Base-by-base conservation (phyloP, 23 tunicate genomes). In the Phallusia fumigata region DNA sequence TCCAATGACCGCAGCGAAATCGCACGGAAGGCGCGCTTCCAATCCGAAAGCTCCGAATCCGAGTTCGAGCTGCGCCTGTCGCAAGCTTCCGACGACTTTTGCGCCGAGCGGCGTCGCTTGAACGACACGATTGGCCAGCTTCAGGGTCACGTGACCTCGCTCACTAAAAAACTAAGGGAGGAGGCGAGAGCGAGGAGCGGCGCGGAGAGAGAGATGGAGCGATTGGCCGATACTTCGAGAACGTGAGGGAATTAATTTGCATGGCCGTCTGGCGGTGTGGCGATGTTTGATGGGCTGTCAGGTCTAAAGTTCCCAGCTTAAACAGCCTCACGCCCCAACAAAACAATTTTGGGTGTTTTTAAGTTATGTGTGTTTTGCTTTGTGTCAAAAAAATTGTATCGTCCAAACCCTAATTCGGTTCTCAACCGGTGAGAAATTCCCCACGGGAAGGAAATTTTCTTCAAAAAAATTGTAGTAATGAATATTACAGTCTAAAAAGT, bases 1-100 rank as follows among this genome's bases (percentile, higher is more conserved):
- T 58, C 69, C 65, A 22, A 81, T 81, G 33, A 53, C 36, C 80
- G 65, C 82, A 88, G 93, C 88, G 64, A 51, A 75, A 72, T 80
- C 45, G 84, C 84, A 83, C 73, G 52, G 31, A 81, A 83, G 45
- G 84, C 81, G 47, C 52, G 88, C 49, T 69, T 53, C 50, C 87
- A 52, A 36, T 81, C 49, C 36, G 84, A 87, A 21, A 76, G 76
- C 53, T 51, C 84, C 35, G 94, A 89, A 45, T 89, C 94, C 21
- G 94, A 89, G 19, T 89, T 80, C 65, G 94, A 84, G 49, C 84
- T 88, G 35, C 86, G 83, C 33, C 69, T 89, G 72, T 89, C 94
- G 36, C 79, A 65, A 53, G 75, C 85, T 82, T 76, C 75, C 40
- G 94, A 80, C 30, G 83, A 89, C 19, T 81, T 74, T 76, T 31